Percentiles rank a stretch among this genome's conserved stretches.
Conservation (phyloP, 1,140 invertebrate genomes). For the Drosophila serrata region DNA sequence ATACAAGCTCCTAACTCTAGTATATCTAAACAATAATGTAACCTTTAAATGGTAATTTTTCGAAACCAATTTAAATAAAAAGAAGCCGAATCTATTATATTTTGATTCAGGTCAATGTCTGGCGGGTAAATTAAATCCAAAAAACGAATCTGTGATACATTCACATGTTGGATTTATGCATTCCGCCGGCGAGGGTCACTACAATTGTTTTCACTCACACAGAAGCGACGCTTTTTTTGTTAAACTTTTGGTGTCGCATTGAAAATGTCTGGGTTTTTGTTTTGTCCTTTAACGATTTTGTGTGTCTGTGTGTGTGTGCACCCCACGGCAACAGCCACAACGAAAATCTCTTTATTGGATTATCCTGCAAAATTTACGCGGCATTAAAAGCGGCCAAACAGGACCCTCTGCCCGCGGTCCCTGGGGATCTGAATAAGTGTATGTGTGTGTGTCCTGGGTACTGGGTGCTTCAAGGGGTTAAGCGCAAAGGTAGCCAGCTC, state of each 20-base stretch:
- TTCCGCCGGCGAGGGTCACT: conserved; percentile 21
- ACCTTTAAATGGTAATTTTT: background rate
- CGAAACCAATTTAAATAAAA: background rate
- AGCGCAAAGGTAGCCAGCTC: conserved; percentile 61
- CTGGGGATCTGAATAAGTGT: conserved; percentile 22
- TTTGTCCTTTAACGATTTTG: conserved; percentile 20
- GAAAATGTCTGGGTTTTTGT: conserved; percentile 38
- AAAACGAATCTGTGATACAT: conserved; percentile 5
- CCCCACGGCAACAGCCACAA: conserved; percentile 64
- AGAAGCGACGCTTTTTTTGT: conserved; percentile 37
- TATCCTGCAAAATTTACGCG: conserved; percentile 83
- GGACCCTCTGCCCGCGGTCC: conserved; percentile 21
- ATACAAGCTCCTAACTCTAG: background rate
- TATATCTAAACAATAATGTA: background rate
- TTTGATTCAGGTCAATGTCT: background rate
- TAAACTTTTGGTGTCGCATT: conserved; percentile 32
- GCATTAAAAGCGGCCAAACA: conserved; percentile 75
- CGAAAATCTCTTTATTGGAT: conserved; percentile 82
- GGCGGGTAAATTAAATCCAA: conserved; percentile 2
- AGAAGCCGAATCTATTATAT: background rate
- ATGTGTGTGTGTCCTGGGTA: conserved; percentile 4
- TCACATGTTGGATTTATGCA: conserved; percentile 1
- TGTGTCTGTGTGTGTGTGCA: conserved; percentile 18
- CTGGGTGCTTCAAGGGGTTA: conserved; percentile 63
- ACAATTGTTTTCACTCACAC: conserved; percentile 64